Conservation (phyloP, 1,140 invertebrate species). For the Pogonognathellus flavescens region DNA sequence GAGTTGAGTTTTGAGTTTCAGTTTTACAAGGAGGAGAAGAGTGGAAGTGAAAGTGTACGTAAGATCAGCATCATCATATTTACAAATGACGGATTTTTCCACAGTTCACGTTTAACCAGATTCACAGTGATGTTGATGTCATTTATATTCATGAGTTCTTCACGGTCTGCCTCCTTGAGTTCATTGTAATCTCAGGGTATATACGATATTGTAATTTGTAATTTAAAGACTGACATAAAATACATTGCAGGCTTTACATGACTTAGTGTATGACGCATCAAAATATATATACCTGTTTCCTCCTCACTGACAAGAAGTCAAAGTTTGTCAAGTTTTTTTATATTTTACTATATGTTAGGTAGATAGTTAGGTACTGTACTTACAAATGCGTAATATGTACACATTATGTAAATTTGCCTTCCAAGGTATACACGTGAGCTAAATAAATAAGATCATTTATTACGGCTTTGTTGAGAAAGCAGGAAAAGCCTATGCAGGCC, state of each 20-base stretch:
- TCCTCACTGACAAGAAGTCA: no score
- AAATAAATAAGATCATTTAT: no score
- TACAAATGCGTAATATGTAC: no score
- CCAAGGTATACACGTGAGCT: no score
- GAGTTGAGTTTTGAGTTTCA: no score
- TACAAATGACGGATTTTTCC: conserved; percentile 52
- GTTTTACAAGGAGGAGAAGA: not conserved
- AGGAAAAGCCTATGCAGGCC: no score
- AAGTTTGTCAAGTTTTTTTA: no score
- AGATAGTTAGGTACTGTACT: no score
- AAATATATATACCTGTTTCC: no score
- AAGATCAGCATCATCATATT: conserved; percentile 20
- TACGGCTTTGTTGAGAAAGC: no score
- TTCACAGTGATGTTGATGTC: conserved; percentile 48
- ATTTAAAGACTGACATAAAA: conserved; percentile 21
- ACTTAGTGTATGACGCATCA: not conserved
- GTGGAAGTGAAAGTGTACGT: not conserved
- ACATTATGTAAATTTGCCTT: no score
- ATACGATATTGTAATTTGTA: conserved; percentile 23
- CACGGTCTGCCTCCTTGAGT: not conserved
- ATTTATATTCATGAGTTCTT: conserved; percentile 55
- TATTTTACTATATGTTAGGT: no score
- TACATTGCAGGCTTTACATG: conserved; percentile 4
- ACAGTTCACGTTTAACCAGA: conserved; percentile 20
- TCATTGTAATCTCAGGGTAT: conserved; percentile 3